A percentile compares a stretch with the other conserved stretches of the same genome.
phyloP scores from a whole-genome alignment of 2,113 vertebrate species.

The Limanda limanda region DNA sequence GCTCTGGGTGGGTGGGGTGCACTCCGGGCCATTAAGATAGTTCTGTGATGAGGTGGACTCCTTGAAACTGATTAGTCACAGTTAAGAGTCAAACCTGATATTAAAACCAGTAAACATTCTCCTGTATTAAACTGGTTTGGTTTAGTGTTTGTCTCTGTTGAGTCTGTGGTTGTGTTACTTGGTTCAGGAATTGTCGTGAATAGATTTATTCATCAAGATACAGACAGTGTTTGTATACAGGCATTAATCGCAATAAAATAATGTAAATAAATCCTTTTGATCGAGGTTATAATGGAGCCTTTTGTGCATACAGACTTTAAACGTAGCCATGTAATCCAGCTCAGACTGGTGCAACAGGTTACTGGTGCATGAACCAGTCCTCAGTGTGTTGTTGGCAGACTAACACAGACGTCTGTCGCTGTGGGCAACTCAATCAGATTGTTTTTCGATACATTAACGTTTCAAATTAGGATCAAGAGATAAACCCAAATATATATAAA shows the following conservation, averaged over 20 bases:
- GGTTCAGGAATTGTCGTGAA: background rate
- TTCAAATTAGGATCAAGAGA: background rate
- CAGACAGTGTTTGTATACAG: background rate
- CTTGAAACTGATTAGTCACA: slow-evolving; percentile 5
- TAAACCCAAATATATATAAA: background rate
- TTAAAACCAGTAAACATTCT: background rate
- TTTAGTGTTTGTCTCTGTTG: background rate
- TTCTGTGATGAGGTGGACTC: slow-evolving; percentile 11
- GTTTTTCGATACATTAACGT: background rate
- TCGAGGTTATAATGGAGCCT: background rate
- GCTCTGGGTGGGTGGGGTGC: slow-evolving; percentile 5
- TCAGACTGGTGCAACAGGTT: too few species aligned
- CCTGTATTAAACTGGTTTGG: background rate
- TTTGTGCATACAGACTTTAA: background rate
- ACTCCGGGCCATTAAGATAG: background rate
- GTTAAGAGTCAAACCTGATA: background rate
- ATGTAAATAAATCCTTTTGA: background rate
- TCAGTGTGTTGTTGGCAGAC: background rate
- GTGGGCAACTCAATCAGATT: background rate
- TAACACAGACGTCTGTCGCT: background rate
- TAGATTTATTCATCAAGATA: background rate
- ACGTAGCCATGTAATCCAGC: background rate
- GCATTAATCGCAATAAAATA: background rate
- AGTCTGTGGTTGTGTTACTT: background rate
- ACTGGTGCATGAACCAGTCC: background rate